Evolutionary conservation across 2,888 invertebrate species (phyloP), one percentile per base, ranked within the genome.

Genomic region (Coelopa pilipes): DNA sequence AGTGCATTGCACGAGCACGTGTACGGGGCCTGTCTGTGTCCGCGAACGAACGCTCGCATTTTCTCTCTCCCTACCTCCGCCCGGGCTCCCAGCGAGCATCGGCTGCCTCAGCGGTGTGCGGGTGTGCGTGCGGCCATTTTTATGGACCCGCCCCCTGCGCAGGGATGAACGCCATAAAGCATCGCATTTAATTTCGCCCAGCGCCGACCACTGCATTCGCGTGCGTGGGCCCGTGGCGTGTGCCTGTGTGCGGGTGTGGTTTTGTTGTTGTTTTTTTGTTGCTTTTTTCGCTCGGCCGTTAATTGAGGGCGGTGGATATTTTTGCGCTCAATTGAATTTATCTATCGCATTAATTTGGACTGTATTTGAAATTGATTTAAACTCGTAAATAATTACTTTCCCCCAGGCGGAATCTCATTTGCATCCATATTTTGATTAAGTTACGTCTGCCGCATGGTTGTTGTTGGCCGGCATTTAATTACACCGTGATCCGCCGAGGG

Each of bases 341-440:
- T 62, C 34, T 62, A 10, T 62, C 34, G 24, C 34, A 34, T 62
- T 34, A 45, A 45, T 34, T 12, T 59, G 7, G n/a, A 62, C 24
- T 62, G 15, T 34, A 34, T 62, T 45, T n/a, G 24, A 34, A 62
- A 62, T 62, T 45, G n/a, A 62, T 62, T 62, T 34, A 62, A 24
- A 62, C 11, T 15, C 34, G n/a, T 12, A 45, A 62, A 34, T 59
- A 21, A 13, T 21, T 59, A 13, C 3, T 12, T 19, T 21, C n/a
- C 10, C 15, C 1, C 3, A 17, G 24, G 19, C 19, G 1, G 12
- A 17, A 57, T 57, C 21, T 1, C 3, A 19, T 57, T 1, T 19
- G 13, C 21, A 57, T 11, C 12, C 21, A 4, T 5, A 57, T 57
- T 4, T 19, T 34, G 2, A 34, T 34, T 34, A 34, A 2, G 7